Evolutionary conservation across 2,797 vertebrate species (phyloP), one percentile per base, ranked within the genome.

Genomic region (Dicrostonyx torquatus): DNA sequence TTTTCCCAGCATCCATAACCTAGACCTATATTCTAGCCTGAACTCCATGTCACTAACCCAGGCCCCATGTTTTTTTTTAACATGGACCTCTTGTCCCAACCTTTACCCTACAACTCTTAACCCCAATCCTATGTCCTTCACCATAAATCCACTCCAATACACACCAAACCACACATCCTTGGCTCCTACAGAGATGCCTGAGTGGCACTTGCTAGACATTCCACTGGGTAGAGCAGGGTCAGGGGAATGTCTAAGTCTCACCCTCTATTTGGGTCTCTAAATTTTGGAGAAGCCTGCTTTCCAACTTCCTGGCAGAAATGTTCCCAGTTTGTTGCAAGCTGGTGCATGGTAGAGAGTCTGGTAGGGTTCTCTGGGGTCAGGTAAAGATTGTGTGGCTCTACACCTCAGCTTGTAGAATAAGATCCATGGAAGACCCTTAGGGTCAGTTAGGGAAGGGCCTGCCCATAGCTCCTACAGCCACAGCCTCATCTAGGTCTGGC

Each of bases 301-400:
- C 40, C 8, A 9, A 60, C 18, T 3, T 45, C 12, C 66, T 5
- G 4, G 48, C 43, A 45, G 78, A 40, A 34, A 31, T 37, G 22
- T 14, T 29, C 53, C 40, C 1, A 1, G 2, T 22, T 40, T 10
- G 1, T 29, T 31, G 43, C 10, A 0, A 17, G 14, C 50, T 60
- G 6, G 6, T 18, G 9, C 14, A n/a, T 7, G 31, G 0, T 0
- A 55, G 18, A 40, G 64, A 90, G 14, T 66, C 45, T 50, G 29
- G 43, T 5, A 0, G 14, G 78, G 12, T 31, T 53, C 55, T 64
- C 62, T 6, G 62, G 34, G 64, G 50, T 10, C 14, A 6, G 22
- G n/a, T 37, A n/a, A 84, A 85, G 48, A 64, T 83, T 5, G 0
- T 11, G 10, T 22, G 17, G 60, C n/a, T 55, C 43, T 6, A 22